Evolutionary conservation across 2,888 invertebrate genomes (phyloP).

Genomic region (Tenthredo mesomela): DNA sequence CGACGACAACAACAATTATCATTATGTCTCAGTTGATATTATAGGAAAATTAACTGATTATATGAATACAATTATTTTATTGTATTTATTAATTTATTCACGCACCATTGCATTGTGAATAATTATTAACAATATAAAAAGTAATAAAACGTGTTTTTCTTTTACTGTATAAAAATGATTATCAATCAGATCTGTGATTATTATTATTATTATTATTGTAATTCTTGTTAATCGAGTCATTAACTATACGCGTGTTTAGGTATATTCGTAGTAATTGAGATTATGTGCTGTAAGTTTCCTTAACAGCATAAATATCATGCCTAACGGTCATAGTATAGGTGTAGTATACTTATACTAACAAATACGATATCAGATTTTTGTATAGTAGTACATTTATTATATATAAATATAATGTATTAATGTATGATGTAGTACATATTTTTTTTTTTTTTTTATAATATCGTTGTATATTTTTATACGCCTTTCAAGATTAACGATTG

Average conservation of each 20-base stretch:
- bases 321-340: background rate
- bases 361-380: background rate
- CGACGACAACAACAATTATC: conserved; percentile 3
- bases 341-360: background rate
- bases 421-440: no score
- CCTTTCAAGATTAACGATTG: conserved; percentile 20
- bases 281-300: background rate
- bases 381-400: background rate
- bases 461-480: conserved; percentile 1
- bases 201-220: conserved; percentile 23
- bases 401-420: no score
- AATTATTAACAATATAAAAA: no score
- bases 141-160: background rate
- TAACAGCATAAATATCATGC: background rate
- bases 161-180: background rate
- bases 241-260: background rate
- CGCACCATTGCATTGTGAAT: no score
- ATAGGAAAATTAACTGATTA: no score
- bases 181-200: background rate
- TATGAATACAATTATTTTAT: background rate
- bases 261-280: conserved; percentile 12
- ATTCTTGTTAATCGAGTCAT: conserved; percentile 17
- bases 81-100: background rate
- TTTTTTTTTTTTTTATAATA: no score
- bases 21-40: background rate